Base-by-base conservation (phyloP, 2,888 invertebrate species). In the Keiferia lycopersicella region DNA sequence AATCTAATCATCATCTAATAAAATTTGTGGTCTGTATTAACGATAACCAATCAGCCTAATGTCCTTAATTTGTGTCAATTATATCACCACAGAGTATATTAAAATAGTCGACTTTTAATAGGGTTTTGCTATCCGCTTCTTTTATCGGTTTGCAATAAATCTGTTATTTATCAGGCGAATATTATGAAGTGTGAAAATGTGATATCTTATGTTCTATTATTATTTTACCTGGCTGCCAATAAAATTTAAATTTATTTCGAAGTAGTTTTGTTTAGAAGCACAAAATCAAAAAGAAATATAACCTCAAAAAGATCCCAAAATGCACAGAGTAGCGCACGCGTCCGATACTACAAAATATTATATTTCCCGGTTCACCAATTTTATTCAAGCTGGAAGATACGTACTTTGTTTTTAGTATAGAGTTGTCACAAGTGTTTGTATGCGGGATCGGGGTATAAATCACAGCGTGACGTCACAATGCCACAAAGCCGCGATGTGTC, bases 401-500 rank as follows among this genome's bases (percentile, higher is more conserved):
- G 71, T 70, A 65, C 69, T 56, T 56, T 56, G 71, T 71, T 71
- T 70, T 67, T 62, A 51, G 62, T 60, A 63, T 66, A 62, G 65
- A 64, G 63, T 61, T 68, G 64, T 65, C 62, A 60, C 65, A 61
- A 66, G 38, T 45, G 63, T 61, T 62, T 62, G 67, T 68, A 69
- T 64, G 64, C 66, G 63, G 41, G 66, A 60, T 26, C 59, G 63
- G 41, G 53, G 39, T 66, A 74, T 80, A 77, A 78, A 79, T 80
- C 78, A 75, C 64, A 20, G 4, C 38, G 68, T 68, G 80, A 79
- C 76, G 70, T 73, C 64, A 80, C 78, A 80, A 80, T 79, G 67
- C 73, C 57, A 26, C 16, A 48, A 45, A 63, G 64, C 66, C 66
- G 69, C 69, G 73, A 75, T 75, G 74, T 74, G 66, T 68, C 59